Percentiles rank a stretch among this genome's conserved stretches.
phyloP scores from a whole-genome alignment of 2,797 vertebrate genomes.

The Cygnus olor region DNA sequence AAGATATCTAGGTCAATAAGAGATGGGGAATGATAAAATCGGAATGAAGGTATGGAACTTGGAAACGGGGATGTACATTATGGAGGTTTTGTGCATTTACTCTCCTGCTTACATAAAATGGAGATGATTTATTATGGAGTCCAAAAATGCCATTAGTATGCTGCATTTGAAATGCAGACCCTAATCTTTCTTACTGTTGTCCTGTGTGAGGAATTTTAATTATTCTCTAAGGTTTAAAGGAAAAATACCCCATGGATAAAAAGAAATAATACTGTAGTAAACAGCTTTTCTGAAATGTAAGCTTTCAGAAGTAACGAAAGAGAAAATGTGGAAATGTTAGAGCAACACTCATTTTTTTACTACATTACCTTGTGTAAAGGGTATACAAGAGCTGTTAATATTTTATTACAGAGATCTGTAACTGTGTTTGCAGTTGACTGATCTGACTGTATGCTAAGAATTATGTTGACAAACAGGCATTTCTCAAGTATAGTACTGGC shows the following conservation, averaged over 20 bases:
- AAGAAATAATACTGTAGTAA: not conserved
- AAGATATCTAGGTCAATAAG: not conserved
- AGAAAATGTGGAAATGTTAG: not conserved
- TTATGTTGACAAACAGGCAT: not conserved
- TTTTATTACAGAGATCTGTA: slow-evolving; percentile 23
- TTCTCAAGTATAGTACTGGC: not conserved
- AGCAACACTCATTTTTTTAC: not conserved
- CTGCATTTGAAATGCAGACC: not conserved
- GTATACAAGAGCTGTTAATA: slow-evolving; percentile 11
- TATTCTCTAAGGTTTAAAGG: slow-evolving; percentile 9
- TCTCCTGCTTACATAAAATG: not conserved
- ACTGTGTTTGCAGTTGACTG: not conserved
- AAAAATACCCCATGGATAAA: not conserved
- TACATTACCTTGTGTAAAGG: not conserved
- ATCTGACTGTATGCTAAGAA: not conserved
- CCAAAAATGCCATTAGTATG: slow-evolving; percentile 3
- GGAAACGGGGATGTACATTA: not conserved
- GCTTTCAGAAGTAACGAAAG: not conserved
- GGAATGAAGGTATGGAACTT: not conserved
- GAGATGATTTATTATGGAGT: not conserved
- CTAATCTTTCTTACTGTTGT: slow-evolving; percentile 40
- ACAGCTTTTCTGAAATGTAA: not conserved
- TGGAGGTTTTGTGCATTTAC: not conserved
- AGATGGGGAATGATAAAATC: not conserved
- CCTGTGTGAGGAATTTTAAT: slow-evolving; percentile 17